Evolutionary conservation across 2,797 vertebrate genomes (phyloP), one percentile per base, ranked within the genome.

Genomic region (Netta rufina): DNA sequence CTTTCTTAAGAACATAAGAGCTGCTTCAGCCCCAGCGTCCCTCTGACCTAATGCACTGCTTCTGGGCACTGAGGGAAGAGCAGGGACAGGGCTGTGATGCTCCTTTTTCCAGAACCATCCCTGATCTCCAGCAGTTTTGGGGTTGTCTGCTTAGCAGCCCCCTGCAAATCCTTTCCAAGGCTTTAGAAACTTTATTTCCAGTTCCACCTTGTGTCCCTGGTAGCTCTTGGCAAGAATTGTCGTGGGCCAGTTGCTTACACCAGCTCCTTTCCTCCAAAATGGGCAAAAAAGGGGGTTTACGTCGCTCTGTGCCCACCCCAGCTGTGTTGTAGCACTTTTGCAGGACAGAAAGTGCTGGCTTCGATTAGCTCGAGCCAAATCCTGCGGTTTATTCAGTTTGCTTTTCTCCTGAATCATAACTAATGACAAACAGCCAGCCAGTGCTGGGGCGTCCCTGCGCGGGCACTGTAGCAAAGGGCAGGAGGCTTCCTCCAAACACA

Each of bases 121-220:
- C 27, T 27, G 4, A 2, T 18, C 38, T 61, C 39, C 24, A 6
- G 4, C 39, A 21, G 7, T 90, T 91, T 13, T 58, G 38, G 38
- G 8, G 17, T 9, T 39, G 12, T 8, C 61, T 64, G 21, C 58
- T 69, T 13, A 13, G 20, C 9, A 13, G 9, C 17, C 38, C 4
- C 33, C 45, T 8, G 4, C 27, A 70, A 87, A 74, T 49, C 14
- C 75, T 27, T 57, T 36, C 39, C 14, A 62, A 25, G 11, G 32
- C 38, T 75, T 58, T 32, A 5, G 49, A 25, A 51, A 51, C 24
- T 51, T 51, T 51, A 25, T 25, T 51, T 51, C 74, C 30, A 7
- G 3, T n/a, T 30, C 58, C 2, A 0, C 25, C 70, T 28, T 15
- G 8, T 41, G 49, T 13, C 27, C 21, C 41, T 19, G 33, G 5